Evolutionary conservation across 2,113 vertebrate species (phyloP), one percentile per base, ranked within the genome.

Genomic region (Oxyruncus cristatus): DNA sequence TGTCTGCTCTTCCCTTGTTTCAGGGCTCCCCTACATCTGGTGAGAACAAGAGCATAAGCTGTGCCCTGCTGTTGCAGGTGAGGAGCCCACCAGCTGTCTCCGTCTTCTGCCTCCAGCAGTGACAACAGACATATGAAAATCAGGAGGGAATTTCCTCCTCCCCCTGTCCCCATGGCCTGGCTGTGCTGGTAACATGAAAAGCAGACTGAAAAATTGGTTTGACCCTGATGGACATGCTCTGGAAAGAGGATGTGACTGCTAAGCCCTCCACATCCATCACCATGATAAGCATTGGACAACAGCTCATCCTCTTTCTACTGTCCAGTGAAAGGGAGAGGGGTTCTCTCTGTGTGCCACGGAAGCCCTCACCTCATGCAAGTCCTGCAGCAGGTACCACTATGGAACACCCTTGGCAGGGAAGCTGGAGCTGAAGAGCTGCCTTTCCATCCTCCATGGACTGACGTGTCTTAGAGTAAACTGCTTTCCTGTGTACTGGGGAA

Each of bases 331-430:
- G n/a, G 42, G 47, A 71, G n/a, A 61, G 14, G 21, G 26, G 4
- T 35, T 92, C 73, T 39, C 32, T 24, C 59, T 1, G 0, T 15
- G 28, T 41, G 23, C 42, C 35, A 23, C 77, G 55, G 27, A 50
- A 79, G 22, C 1, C 0, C 15, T 87, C 19, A 11, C 19, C 55
- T 52, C 0, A 0, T 35, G 21, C 44, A 59, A 18, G 35, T n/a
- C 65, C 85, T 85, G 58, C 79, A 65, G 39, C 47, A 58, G 68
- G 42, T 33, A 33, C 30, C 16, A 3, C 61, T 49, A 0, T 3
- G 0, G 8, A 61, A 14, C 16, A 65, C 12, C 63, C 9, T 30
- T 70, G 61, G 17, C 49, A 44, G 35, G 35, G 50, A 66, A 49
- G 26, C 44, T 63, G 50, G 26, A 71, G 52, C n/a, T 63, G 47